phyloP scores from a whole-genome alignment of 2,113 vertebrate genomes.

The Apus apus region DNA sequence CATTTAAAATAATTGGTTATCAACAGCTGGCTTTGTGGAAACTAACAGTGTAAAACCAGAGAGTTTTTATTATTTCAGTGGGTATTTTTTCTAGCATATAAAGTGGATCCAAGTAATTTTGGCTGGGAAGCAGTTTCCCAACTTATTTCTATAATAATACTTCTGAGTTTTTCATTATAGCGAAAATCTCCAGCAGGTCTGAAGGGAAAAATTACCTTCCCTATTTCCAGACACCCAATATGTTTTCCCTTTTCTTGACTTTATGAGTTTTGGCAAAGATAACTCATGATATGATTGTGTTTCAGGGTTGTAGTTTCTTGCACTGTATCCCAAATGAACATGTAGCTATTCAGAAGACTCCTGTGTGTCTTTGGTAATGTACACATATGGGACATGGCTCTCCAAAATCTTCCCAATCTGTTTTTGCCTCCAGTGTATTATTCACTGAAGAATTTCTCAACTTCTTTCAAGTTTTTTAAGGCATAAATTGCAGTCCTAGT shows the following conservation, averaged over 20 bases:
- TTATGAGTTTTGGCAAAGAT: slow-evolving; percentile 21
- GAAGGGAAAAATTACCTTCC: slow-evolving; percentile 6
- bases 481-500: neutral
- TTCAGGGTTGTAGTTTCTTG: neutral
- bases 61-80: slow-evolving; percentile 42
- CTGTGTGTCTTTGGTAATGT: neutral
- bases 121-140: slow-evolving; percentile 38
- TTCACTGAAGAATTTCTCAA: neutral
- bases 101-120: slow-evolving; percentile 51
- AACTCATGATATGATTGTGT: neutral
- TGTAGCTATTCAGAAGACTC: neutral
- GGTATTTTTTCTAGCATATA: neutral
- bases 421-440: neutral
- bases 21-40: slow-evolving; percentile 57
- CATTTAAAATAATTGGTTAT: slow-evolving; percentile 58
- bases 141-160: slow-evolving; percentile 20
- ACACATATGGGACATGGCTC: neutral
- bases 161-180: slow-evolving; percentile 55
- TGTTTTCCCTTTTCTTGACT: slow-evolving; percentile 37
- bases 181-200: slow-evolving; percentile 50
- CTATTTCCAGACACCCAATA: slow-evolving; percentile 8
- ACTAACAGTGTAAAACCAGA: slow-evolving; percentile 37
- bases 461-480: neutral
- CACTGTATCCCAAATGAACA: neutral
- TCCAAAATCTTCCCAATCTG: neutral